Base-by-base conservation (phyloP, 2,888 invertebrate genomes). In the Limenitis camilla region DNA sequence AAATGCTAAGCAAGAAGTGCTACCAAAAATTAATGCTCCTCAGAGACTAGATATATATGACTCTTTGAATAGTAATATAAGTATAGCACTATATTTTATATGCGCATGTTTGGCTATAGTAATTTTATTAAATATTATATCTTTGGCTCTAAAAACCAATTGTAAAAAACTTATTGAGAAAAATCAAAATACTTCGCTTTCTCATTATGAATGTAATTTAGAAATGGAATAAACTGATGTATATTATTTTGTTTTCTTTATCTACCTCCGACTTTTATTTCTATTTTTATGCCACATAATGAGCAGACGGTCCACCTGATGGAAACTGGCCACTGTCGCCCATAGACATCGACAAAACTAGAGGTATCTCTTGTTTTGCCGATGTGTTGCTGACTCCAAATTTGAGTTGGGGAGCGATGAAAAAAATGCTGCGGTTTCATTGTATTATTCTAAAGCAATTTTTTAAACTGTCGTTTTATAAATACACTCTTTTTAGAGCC, bases 61-160 rank as follows among this genome's bases (percentile, higher is more conserved):
- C 6, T 6, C 46, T 9, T 32, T 10, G 8, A 42, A 46, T 27
- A 46, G 41, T 10, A 50, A 50, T 38, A 19, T 19, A 19, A 19
- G 19, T 3, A 19, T 19, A 19, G 5, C 46, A 8, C 31, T 54
- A 28, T 50, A 50, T 46, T 9, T 54, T 43, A 54, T 54, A 2
- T 41, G 27, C 30, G 41, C 38, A 31, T 50, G 54, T 42, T n/a
- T 50, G 7, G n/a, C 38, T 6, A 36, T 42, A 32, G 28, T 35
- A 30, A 32, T 48, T 32, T 11, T 53, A 35, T n/a, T 53, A 5
- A 48, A 38, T 53, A 6, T 33, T 10, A 27, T 48, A 27, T 32
- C 32, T 32, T 36, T 44, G 35, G 4, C 8, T 1, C 1, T 35
- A 28, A 44, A 36, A 36, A 10, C 33, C 35, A 28, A 35, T 35